These are phyloP conservation scores for Micromussa lordhowensis DNA, from an alignment of 92 coral and sea anemone species.

Conservation along the genomic window DNA sequence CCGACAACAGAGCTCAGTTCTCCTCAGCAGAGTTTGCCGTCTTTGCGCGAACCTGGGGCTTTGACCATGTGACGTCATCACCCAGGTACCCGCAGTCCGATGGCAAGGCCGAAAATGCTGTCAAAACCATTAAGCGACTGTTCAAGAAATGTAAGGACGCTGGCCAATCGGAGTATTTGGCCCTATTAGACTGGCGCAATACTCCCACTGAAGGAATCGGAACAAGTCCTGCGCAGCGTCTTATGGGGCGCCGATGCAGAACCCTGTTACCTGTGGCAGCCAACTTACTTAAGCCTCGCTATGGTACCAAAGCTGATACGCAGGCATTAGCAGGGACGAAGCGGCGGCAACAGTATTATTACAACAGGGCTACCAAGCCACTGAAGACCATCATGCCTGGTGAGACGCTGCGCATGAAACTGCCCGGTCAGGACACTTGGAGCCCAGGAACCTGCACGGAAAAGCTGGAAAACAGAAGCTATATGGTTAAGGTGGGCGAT, in stretches of 20 bases:
- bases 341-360: conserved; percentile 45
- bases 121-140: conserved; percentile 53
- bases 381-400: conserved; percentile 45
- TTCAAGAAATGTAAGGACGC: conserved; percentile 62
- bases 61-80: too few species aligned
- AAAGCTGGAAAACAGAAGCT: conserved; percentile 42
- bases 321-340: conserved; percentile 56
- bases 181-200: conserved; percentile 46
- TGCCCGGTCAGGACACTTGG: conserved; percentile 58
- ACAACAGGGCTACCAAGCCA: conserved; percentile 36
- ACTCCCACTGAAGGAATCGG: conserved; percentile 60
- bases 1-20: too few species aligned
- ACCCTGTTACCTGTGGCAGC: too few species aligned
- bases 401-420: conserved; percentile 63
- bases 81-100: too few species aligned
- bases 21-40: too few species aligned
- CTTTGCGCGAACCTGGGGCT: too few species aligned
- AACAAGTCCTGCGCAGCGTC: too few species aligned
- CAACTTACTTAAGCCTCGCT: too few species aligned
- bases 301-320: too few species aligned
- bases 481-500: conserved; percentile 44
- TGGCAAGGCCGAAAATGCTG: conserved; percentile 41
- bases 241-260: too few species aligned
- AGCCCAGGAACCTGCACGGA: conserved; percentile 39
- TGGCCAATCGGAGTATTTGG: conserved; percentile 56